Evolutionary conservation across 2,113 vertebrate species (phyloP).

Genomic region (Chaetorhynchus papuensis): DNA sequence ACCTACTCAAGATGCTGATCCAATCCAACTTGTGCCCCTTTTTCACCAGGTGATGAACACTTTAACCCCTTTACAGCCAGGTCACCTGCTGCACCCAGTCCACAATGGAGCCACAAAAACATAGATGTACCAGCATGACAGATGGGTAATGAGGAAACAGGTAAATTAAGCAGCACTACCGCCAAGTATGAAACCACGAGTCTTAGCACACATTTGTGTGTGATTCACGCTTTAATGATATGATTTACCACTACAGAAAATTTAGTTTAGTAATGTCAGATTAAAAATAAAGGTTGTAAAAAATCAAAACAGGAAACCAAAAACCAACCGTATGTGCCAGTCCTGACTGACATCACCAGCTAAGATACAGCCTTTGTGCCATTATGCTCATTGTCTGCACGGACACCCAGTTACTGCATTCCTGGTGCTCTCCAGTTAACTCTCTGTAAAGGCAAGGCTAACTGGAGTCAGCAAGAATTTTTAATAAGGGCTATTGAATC

Average conservation of each 20-base stretch:
- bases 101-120: background rate
- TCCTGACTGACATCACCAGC: background rate
- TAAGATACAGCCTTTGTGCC: background rate
- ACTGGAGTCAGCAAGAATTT: background rate
- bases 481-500: background rate
- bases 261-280: background rate
- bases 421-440: background rate
- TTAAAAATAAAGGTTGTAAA: background rate
- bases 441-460: background rate
- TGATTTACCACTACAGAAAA: background rate
- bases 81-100: background rate
- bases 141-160: background rate
- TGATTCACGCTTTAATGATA: background rate
- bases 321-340: background rate
- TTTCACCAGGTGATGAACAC: background rate
- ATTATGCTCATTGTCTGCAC: background rate
- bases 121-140: background rate
- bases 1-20: background rate
- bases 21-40: background rate
- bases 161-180: background rate
- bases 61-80: background rate
- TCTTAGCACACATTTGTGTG: background rate
- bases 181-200: background rate
- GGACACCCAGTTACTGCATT: background rate
- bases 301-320: background rate